Conservation (phyloP, 2,797 vertebrate species). For the Sebastes cheni region DNA sequence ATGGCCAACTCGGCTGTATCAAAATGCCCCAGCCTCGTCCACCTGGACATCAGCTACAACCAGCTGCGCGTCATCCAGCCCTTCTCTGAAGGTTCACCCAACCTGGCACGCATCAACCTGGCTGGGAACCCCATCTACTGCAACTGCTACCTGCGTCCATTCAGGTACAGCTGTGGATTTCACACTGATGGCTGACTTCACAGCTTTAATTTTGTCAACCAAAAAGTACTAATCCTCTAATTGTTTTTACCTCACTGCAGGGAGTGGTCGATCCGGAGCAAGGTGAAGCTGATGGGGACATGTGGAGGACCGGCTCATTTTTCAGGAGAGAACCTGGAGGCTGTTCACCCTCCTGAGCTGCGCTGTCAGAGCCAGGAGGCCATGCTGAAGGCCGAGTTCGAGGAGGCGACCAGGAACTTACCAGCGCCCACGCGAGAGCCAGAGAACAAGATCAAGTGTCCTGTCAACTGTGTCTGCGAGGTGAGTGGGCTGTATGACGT, state of each 20-base stretch:
- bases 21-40: slow-evolving; percentile 83
- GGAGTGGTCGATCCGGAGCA: slow-evolving; percentile 82
- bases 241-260: slow-evolving; percentile 13
- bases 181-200: neutral
- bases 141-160: slow-evolving; percentile 88
- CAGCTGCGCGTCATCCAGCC: slow-evolving; percentile 88
- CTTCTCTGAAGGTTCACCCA: slow-evolving; percentile 76
- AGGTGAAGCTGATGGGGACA: slow-evolving; percentile 81
- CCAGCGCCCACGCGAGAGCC: slow-evolving; percentile 20
- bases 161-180: slow-evolving; percentile 64
- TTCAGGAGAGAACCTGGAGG: slow-evolving; percentile 84
- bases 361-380: slow-evolving; percentile 83
- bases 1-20: slow-evolving; percentile 84
- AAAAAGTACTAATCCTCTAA: neutral
- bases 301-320: slow-evolving; percentile 85
- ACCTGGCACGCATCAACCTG: slow-evolving; percentile 84
- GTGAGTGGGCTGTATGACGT: slow-evolving; percentile 47
- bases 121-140: slow-evolving; percentile 90
- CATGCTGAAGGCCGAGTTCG: slow-evolving; percentile 77
- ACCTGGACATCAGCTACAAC: slow-evolving; percentile 89
- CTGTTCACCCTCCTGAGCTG: slow-evolving; percentile 82
- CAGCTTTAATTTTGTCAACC: neutral
- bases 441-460: slow-evolving; percentile 81
- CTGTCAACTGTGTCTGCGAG: slow-evolving; percentile 85
- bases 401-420: slow-evolving; percentile 65